Conservation (phyloP, 2,888 invertebrate genomes). For the Strigamia crassipes region DNA sequence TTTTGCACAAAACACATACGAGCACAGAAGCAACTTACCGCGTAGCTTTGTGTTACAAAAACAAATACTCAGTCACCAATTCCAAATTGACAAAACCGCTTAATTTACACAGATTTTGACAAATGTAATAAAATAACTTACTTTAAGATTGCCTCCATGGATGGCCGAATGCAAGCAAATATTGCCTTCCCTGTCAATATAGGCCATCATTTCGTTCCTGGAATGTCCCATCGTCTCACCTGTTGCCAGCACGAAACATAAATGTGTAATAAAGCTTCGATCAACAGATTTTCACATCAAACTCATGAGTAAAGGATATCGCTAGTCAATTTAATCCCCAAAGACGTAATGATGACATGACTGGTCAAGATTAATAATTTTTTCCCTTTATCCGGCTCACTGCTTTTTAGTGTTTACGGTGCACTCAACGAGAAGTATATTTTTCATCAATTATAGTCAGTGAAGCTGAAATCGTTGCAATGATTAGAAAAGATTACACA, state of each 20-base stretch:
- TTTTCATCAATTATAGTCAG: neutral
- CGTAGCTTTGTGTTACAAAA: too few relatives aligned
- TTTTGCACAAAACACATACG: too few relatives aligned
- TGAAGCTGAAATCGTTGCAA: neutral
- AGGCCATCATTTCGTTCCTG: constrained; percentile 79
- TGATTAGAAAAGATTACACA: neutral
- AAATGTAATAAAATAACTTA: constrained; percentile 36
- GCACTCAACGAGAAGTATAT: neutral
- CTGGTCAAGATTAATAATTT: neutral
- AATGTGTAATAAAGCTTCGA: constrained; percentile 46
- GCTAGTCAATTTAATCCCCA: too few relatives aligned
- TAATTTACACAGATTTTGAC: neutral
- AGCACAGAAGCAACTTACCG: too few relatives aligned
- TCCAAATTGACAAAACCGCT: too few relatives aligned
- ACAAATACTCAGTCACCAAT: too few relatives aligned
- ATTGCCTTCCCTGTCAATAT: constrained; percentile 84
- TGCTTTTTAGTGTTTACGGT: neutral
- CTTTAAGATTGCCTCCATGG: constrained; percentile 54
- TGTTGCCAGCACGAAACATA: constrained; percentile 49
- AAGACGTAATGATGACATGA: too few relatives aligned
- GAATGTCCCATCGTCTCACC: constrained; percentile 76
- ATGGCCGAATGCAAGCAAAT: constrained; percentile 68
- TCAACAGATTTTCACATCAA: neutral
- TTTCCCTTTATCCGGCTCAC: neutral
- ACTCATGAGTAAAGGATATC: too few relatives aligned